Base-by-base conservation (phyloP, 2,797 vertebrate genomes). In the Acanthornis magna region DNA sequence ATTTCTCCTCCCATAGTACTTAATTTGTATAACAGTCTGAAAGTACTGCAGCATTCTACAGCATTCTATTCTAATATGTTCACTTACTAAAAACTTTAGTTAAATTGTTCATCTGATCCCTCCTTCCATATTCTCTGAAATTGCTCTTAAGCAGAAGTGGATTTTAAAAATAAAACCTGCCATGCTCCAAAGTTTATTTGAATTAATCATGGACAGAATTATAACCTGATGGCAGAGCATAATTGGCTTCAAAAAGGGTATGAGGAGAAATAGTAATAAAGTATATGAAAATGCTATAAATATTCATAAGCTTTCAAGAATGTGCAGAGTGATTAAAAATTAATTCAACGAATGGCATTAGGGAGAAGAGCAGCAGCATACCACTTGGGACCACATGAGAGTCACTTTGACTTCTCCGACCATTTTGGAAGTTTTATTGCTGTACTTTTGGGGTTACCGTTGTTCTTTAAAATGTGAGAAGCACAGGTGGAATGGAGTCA, bases 271-370 rank as follows among this genome's bases (percentile, higher is more conserved):
- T 68, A 92, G 91, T 93, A 95, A 93, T 91, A 88, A 96, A 90
- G 63, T 76, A 61, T 74, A 89, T 70, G 70, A 75, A 88, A 94
- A 88, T 50, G 40, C 71, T 87, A 9, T 89, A 77, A 96, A 93
- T 94, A 93, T 94, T 85, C 43, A 91, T 79, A 91, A 94, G 66
- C 70, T 94, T 86, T 87, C 50, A 91, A 68, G 75, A 95, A 75
- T 72, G 45, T 93, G 50, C 45, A 81, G 68, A 55, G 23, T 66
- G 82, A 91, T 95, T 89, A 94, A 94, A 96, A 88, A 79, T 95
- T 89, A 91, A 94, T 70, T 78, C 83, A 71, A 1, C 34, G 38
- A 94, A 74, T 78, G 66, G 48, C 45, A 82, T 86, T 63, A 79
- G 67, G 63, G 50, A 77, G 72, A 73, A 85, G 58, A 80, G 47